Percentiles rank a stretch among this genome's conserved stretches.
Evolutionary conservation across 2,113 vertebrate species (phyloP).

Genomic region (Sander vitreus): DNA sequence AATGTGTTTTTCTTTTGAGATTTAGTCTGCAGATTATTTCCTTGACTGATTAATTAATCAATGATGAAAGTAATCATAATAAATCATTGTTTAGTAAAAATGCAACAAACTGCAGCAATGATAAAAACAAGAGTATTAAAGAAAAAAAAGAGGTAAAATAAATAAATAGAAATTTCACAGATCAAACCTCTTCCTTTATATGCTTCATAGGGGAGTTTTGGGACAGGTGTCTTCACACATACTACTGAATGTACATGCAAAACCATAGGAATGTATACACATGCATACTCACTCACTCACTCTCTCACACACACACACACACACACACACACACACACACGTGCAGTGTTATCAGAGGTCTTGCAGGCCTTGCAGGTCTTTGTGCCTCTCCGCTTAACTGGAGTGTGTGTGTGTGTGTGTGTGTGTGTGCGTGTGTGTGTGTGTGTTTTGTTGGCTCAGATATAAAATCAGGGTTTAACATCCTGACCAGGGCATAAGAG

Average conservation of each 20-base stretch:
- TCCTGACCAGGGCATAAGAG: conserved; percentile 40
- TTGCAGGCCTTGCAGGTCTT: conserved; percentile 93
- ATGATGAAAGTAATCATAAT: not conserved
- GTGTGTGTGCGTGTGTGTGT: conserved; percentile 52
- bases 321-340: conserved; percentile 40
- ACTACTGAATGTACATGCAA: conserved; percentile 44
- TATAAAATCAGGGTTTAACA: conserved; percentile 62
- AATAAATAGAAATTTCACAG: not conserved
- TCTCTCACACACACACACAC: conserved; percentile 23
- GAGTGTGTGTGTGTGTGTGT: conserved; percentile 68
- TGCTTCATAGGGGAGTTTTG: not conserved
- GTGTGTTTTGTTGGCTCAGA: conserved; percentile 61
- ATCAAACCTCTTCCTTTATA: conserved; percentile 2
- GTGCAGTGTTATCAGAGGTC: conserved; percentile 93
- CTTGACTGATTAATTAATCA: not conserved
- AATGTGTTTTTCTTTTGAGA: not conserved
- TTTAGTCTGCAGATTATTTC: not conserved
- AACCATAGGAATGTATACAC: conserved; percentile 63
- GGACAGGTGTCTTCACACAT: conserved; percentile 49
- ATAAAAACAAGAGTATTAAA: not conserved
- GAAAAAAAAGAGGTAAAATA: not conserved
- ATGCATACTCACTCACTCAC: conserved; percentile 12
- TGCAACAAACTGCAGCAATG: not conserved
- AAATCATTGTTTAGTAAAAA: not conserved
- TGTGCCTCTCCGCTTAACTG: conserved; percentile 93